phyloP scores from a whole-genome alignment of 1,140 invertebrate genomes.

The Brachionus koreanus region DNA sequence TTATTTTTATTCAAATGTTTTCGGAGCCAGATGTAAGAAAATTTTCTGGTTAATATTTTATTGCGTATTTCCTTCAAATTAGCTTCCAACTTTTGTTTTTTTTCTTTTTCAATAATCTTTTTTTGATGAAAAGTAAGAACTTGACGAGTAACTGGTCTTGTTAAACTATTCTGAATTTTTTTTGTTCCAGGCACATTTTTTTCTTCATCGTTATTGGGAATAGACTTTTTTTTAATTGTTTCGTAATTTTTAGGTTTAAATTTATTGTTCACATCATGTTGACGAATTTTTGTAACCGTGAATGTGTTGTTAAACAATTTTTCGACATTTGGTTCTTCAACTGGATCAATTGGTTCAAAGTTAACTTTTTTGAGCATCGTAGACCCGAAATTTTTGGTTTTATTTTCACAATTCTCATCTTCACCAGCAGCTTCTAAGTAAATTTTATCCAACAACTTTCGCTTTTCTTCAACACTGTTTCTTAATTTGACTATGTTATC shows the following conservation, averaged over 20 bases:
- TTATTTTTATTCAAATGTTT: conserved; percentile 7
- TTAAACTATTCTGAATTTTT: not conserved
- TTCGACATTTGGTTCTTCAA: not conserved
- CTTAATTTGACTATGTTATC: conserved; percentile 31
- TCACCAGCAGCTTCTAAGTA: not conserved
- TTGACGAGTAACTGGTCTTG: not conserved
- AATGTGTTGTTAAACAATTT: conserved; percentile 8
- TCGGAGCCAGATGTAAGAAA: conserved; percentile 19
- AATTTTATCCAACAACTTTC: conserved; percentile 11
- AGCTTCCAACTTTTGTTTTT: not conserved
- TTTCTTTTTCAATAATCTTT: not conserved
- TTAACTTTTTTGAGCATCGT: conserved; percentile 23
- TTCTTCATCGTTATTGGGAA: not conserved
- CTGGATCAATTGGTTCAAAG: not conserved
- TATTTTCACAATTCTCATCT: not conserved
- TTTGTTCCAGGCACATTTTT: not conserved
- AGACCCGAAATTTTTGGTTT: not conserved
- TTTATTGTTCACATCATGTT: not conserved
- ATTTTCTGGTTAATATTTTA: conserved; percentile 17
- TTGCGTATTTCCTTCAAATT: not conserved
- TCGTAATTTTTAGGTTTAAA: not conserved
- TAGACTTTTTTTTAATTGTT: not conserved
- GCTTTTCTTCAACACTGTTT: not conserved
- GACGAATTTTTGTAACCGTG: not conserved
- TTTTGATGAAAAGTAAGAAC: conserved; percentile 24